A percentile compares a stretch with the other conserved stretches of the same genome.
Conservation (phyloP, 2,113 vertebrate species). For the Eulacestoma nigropectus region DNA sequence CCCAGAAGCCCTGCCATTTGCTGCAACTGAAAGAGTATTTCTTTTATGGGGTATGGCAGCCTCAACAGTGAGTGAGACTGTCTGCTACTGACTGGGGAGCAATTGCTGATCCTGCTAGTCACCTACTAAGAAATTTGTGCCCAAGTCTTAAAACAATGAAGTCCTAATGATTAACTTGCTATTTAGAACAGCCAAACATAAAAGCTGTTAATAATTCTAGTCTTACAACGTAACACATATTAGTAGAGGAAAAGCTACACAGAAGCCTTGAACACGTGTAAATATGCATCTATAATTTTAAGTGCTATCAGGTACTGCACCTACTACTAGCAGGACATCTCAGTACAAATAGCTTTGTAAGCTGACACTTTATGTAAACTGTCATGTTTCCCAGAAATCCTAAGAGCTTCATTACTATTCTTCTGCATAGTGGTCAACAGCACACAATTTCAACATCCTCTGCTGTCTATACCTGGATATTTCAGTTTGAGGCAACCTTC, state of each 20-base stretch:
- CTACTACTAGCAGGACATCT: background rate
- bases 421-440: background rate
- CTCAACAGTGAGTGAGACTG: background rate
- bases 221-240: background rate
- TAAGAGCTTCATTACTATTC: background rate
- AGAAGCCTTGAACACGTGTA: background rate
- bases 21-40: background rate
- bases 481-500: background rate
- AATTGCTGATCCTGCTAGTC: background rate
- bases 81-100: background rate
- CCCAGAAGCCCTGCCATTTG: background rate
- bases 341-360: background rate
- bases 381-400: background rate
- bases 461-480: background rate
- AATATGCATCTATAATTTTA: background rate
- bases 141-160: background rate
- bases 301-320: background rate
- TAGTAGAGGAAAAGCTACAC: background rate
- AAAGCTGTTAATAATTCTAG: background rate
- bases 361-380: background rate
- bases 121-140: background rate
- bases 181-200: background rate
- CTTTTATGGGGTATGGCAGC: background rate
- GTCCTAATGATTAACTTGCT: background rate
- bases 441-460: background rate